These are phyloP conservation scores for Ricordea florida DNA, from an alignment of 92 coral and sea anemone species.

Conservation along the genomic window DNA sequence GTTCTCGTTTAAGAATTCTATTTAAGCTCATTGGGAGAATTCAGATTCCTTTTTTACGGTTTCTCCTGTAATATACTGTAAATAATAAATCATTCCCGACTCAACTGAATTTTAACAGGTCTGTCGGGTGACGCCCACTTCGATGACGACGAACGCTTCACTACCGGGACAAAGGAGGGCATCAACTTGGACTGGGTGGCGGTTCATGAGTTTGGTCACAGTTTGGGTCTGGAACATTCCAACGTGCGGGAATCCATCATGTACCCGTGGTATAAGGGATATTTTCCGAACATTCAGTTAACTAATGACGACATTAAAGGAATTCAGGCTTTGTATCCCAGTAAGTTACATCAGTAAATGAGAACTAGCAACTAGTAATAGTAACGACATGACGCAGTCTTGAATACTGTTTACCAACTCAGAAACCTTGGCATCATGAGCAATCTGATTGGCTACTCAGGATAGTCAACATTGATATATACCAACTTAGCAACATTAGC, in stretches of 20 bases:
- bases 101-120: slow-evolving; percentile 13
- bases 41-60: too few species aligned
- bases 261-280: slow-evolving; percentile 85
- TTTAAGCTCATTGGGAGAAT: too few species aligned
- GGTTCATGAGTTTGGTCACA: slow-evolving; percentile 86
- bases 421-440: too few species aligned
- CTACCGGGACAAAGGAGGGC: slow-evolving; percentile 26
- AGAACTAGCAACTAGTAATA: too few species aligned
- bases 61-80: too few species aligned
- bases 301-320: slow-evolving; percentile 65
- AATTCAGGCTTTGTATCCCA: slow-evolving; percentile 67
- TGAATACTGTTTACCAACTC: too few species aligned
- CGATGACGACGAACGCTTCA: slow-evolving; percentile 52
- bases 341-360: slow-evolving; percentile 65
- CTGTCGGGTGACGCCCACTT: slow-evolving; percentile 71
- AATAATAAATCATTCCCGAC: too few species aligned
- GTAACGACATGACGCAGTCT: too few species aligned
- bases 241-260: slow-evolving; percentile 61
- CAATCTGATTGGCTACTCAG: too few species aligned
- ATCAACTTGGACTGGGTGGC: slow-evolving; percentile 85
- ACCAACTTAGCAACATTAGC: too few species aligned
- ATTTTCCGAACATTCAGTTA: slow-evolving; percentile 48
- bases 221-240: slow-evolving; percentile 76
- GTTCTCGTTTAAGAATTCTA: too few species aligned
- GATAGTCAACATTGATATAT: too few species aligned